Percentiles rank a stretch among this genome's conserved stretches.
Conservation (phyloP, 2,113 vertebrate genomes). For the Archocentrus centrarchus region DNA sequence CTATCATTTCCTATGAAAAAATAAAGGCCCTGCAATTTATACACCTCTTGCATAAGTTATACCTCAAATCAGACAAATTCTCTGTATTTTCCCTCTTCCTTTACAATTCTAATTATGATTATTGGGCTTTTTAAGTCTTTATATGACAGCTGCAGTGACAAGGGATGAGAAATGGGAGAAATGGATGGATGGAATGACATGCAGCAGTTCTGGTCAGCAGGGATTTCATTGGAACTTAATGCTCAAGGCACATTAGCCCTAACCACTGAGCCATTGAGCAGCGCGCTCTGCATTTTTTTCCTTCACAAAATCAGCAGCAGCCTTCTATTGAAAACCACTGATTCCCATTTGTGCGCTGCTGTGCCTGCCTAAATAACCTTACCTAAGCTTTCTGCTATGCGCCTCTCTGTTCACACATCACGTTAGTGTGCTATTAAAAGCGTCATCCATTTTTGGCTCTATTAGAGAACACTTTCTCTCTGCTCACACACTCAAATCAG, state of each 20-base stretch:
- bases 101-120: not conserved
- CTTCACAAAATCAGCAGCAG: slow-evolving; percentile 18
- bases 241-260: not conserved
- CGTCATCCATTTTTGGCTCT: not conserved
- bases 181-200: not conserved
- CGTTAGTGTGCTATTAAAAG: slow-evolving; percentile 32
- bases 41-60: not conserved
- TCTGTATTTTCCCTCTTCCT: not conserved
- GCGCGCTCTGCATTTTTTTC: not conserved
- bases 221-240: not conserved
- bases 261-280: not conserved
- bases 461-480: not conserved
- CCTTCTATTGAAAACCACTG: slow-evolving; percentile 1
- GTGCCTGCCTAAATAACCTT: slow-evolving; percentile 38
- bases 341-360: slow-evolving; percentile 22
- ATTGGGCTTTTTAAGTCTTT: not conserved
- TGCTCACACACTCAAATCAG: not conserved
- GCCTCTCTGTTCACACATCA: slow-evolving; percentile 31
- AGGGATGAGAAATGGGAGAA: not conserved
- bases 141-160: not conserved
- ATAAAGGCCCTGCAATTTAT: not conserved
- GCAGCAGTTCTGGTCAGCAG: not conserved
- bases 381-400: slow-evolving; percentile 47
- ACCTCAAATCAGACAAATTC: not conserved
- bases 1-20: not conserved